Evolutionary conservation across 2,113 vertebrate genomes (phyloP).

Genomic region (Salvator merianae): DNA sequence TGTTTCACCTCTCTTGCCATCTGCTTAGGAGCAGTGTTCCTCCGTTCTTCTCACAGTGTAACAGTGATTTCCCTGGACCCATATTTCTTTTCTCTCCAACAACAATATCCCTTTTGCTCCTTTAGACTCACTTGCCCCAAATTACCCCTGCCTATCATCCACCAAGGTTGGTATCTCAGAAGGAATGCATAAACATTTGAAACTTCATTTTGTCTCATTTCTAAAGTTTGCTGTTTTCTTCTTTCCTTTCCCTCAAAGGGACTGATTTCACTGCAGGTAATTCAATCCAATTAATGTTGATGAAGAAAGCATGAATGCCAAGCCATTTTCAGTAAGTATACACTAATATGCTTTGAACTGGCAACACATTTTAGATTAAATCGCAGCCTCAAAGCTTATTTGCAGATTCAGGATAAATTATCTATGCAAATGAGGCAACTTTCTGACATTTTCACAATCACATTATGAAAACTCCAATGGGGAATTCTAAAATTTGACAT

Average conservation of each 20-base stretch:
- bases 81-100: neutral
- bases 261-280: conserved; percentile 51
- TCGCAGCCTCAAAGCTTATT: conserved; percentile 49
- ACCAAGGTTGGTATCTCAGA: neutral
- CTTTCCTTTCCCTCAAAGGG: conserved; percentile 13
- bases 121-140: conserved; percentile 7
- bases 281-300: conserved; percentile 53
- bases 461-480: conserved; percentile 32
- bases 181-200: neutral
- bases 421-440: conserved; percentile 40
- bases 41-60: neutral
- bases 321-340: conserved; percentile 4
- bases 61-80: conserved; percentile 8
- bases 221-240: neutral
- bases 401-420: conserved; percentile 52
- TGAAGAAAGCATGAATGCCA: conserved; percentile 49
- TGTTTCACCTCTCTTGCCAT: conserved; percentile 10
- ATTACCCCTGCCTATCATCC: neutral
- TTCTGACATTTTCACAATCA: conserved; percentile 43
- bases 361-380: conserved; percentile 51
- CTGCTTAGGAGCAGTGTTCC: conserved; percentile 16
- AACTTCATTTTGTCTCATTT: neutral
- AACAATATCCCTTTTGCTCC: neutral
- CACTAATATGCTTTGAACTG: conserved; percentile 42
- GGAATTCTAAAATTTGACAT: conserved; percentile 50